phyloP scores from a whole-genome alignment of 2,888 invertebrate genomes.

The Drosophila borborema region DNA sequence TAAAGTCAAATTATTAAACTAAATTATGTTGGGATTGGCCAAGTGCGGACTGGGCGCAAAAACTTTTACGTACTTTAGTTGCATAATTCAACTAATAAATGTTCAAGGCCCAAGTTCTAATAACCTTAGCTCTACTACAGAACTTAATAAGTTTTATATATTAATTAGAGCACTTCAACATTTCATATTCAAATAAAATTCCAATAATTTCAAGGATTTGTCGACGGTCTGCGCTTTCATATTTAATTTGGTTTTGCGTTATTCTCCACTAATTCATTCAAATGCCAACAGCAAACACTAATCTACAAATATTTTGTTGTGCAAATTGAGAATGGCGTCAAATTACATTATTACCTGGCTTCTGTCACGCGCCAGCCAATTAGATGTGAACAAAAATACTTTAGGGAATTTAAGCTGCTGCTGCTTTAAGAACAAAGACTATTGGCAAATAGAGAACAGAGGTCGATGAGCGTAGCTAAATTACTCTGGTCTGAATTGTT shows the following conservation, averaged over 20 bases:
- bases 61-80: constrained; percentile 35
- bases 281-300: constrained; percentile 26
- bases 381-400: constrained; percentile 31
- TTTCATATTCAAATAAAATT: constrained; percentile 3
- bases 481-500: constrained; percentile 29
- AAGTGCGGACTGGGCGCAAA: constrained; percentile 42
- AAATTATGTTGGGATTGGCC: constrained; percentile 45
- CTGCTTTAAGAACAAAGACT: constrained; percentile 11
- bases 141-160: constrained; percentile 5
- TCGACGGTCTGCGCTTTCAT: background rate
- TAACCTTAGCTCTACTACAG: background rate
- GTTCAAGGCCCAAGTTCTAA: constrained; percentile 37
- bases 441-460: constrained; percentile 9
- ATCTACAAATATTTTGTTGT: constrained; percentile 21
- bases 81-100: constrained; percentile 56
- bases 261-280: constrained; percentile 13
- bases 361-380: constrained; percentile 38
- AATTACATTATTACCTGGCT: constrained; percentile 36
- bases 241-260: constrained; percentile 19
- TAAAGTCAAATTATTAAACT: constrained; percentile 41
- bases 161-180: constrained; percentile 17
- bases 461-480: constrained; percentile 11
- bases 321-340: constrained; percentile 38
- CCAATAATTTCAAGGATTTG: constrained; percentile 4
- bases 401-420: constrained; percentile 35